phyloP scores from a whole-genome alignment of 2,888 invertebrate genomes.

The Megalurothrips usitatus region DNA sequence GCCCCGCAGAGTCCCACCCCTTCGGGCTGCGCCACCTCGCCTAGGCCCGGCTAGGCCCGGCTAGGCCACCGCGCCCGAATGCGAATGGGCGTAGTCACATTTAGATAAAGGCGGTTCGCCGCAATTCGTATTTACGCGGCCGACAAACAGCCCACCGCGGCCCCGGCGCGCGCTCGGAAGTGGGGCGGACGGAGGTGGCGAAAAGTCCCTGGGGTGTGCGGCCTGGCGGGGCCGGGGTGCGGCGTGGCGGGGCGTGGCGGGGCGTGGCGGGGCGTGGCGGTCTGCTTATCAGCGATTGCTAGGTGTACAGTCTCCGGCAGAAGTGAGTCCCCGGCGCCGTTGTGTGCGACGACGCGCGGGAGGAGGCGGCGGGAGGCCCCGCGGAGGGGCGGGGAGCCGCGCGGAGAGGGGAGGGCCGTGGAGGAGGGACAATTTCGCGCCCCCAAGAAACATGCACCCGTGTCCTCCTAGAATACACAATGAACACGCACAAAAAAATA shows the following conservation, averaged over 20 bases:
- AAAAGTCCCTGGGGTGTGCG: background rate
- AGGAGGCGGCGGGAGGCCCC: background rate
- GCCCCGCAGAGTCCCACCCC: too few species aligned
- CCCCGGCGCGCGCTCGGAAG: background rate
- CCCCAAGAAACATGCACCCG: too few species aligned
- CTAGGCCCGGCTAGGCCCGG: background rate
- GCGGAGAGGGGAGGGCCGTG: background rate
- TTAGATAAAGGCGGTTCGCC: background rate
- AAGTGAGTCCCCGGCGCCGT: background rate
- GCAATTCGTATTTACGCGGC: constrained; percentile 4
- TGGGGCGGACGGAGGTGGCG: background rate
- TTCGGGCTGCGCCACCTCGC: background rate
- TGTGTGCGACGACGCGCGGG: background rate
- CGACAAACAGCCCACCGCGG: background rate
- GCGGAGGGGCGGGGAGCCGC: background rate
- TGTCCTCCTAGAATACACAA: too few species aligned
- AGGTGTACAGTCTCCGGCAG: background rate
- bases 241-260: background rate
- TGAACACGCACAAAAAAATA: too few species aligned
- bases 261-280: background rate
- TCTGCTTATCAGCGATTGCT: constrained; percentile 7
- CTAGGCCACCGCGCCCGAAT: background rate
- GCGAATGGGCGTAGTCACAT: constrained; percentile 2
- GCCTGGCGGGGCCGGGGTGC: background rate
- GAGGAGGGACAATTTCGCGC: too few species aligned